Base-by-base conservation (phyloP, 2,888 invertebrate genomes). In the Poecilus cupreus region DNA sequence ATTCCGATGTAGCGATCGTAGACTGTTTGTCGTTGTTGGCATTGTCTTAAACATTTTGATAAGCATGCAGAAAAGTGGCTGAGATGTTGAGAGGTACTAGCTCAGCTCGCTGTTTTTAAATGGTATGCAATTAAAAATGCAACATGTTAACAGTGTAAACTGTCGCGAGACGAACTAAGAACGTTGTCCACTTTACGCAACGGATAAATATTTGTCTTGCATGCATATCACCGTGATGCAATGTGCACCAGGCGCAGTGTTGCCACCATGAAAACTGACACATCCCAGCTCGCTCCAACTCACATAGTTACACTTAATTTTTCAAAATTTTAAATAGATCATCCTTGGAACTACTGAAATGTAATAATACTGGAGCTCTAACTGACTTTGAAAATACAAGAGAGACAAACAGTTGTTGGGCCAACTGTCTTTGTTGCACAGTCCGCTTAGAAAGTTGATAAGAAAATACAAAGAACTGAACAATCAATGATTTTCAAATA, bases 101-200 rank as follows among this genome's bases (percentile, higher is more conserved):
- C 22, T 60, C 26, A 54, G 60, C 60, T 60, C 26, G 60, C 60
- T 60, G 60, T 60, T 60, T 60, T 60, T 60, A 60, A 60, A 54
- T 54, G 54, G 54, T 18, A 60, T 60, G 60, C 51, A 68, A 79
- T 64, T 60, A 68, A 77, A 68, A 79, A 79, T 79, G 79, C 79
- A 79, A 79, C 79, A 79, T 68, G 46, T 79, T 70, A 68, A 64
- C 68, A 79, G 22, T 68, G 79, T 32, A 79, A 79, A 68, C 79
- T 70, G 70, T 68, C 49, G 79, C 68, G 74, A 49, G 46, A 49
- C 74, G 46, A 46, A 49, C 49, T 39, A 49, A 74, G 74, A 74
- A 46, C 18, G 64, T 54, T 79, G 79, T 18, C 68, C 79, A 79
- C 79, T 79, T 79, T 79, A 79, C 79, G 79, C 79, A 79, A 79